phyloP scores from a whole-genome alignment of 2,888 invertebrate genomes.

The Caradrina clavipalpis region DNA sequence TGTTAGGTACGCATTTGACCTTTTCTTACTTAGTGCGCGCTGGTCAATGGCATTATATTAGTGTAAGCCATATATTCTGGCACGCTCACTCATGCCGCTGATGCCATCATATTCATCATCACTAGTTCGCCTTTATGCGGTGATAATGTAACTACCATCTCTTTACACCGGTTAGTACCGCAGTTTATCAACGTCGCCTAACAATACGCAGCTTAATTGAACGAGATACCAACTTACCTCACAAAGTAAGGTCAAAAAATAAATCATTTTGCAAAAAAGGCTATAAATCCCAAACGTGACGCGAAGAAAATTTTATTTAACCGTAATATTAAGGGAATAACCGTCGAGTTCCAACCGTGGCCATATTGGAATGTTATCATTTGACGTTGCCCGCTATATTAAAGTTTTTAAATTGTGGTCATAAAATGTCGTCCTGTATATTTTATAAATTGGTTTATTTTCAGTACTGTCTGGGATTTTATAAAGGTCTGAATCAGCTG shows the following conservation, averaged over 20 bases:
- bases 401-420: slow-evolving; percentile 48
- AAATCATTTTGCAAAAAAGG: slow-evolving; percentile 43
- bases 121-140: slow-evolving; percentile 7
- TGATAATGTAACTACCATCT: slow-evolving; percentile 13
- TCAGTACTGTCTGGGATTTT: slow-evolving; percentile 12
- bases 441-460: slow-evolving; percentile 51
- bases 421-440: slow-evolving; percentile 17
- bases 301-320: slow-evolving; percentile 58
- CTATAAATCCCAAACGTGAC: slow-evolving; percentile 56
- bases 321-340: slow-evolving; percentile 57
- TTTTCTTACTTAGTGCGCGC: not conserved
- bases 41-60: not conserved
- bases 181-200: slow-evolving; percentile 49
- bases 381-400: slow-evolving; percentile 47
- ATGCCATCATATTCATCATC: slow-evolving; percentile 16
- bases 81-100: not conserved
- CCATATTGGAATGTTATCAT: slow-evolving; percentile 59
- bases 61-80: not conserved
- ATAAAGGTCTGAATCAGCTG: slow-evolving; percentile 21
- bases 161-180: slow-evolving; percentile 20
- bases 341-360: slow-evolving; percentile 30
- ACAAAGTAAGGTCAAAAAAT: slow-evolving; percentile 57
- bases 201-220: slow-evolving; percentile 58
- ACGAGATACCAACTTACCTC: slow-evolving; percentile 56
- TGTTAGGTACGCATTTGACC: not conserved